A percentile compares a stretch with the other conserved stretches of the same genome.
phyloP scores from a whole-genome alignment of 1,140 invertebrate genomes.

The Aradophagus sp. region DNA sequence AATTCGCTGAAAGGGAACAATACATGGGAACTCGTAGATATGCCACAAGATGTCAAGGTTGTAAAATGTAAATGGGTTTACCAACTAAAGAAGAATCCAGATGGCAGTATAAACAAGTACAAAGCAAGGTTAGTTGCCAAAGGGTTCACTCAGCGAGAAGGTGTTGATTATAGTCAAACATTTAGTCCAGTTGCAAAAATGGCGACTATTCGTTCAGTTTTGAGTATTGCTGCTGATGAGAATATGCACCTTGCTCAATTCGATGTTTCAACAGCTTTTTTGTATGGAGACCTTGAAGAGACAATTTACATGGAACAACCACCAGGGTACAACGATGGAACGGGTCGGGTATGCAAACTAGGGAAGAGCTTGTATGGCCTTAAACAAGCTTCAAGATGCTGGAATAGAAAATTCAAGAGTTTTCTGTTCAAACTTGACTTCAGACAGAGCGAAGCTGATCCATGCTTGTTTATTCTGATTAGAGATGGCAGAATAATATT shows the following conservation, averaged over 20 bases:
- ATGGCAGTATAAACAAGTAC: conserved; percentile 9
- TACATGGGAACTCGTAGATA: conserved; percentile 59
- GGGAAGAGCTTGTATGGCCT: conserved; percentile 70
- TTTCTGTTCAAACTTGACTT: conserved; percentile 61
- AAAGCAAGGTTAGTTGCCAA: conserved; percentile 23
- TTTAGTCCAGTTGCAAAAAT: conserved; percentile 29
- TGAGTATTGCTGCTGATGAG: conserved; percentile 14
- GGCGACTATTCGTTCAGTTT: conserved; percentile 12
- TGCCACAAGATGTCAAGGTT: conserved; percentile 51
- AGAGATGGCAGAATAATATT: conserved; percentile 45
- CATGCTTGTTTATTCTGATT: conserved; percentile 60
- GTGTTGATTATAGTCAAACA: conserved; percentile 27
- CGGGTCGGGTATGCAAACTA: conserved; percentile 57
- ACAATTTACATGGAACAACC: conserved; percentile 60
- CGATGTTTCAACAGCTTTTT: conserved; percentile 21
- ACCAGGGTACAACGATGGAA: conserved; percentile 60
- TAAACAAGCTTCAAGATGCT: conserved; percentile 69
- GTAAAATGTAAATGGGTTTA: conserved; percentile 63
- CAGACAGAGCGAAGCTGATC: conserved; percentile 60
- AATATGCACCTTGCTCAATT: conserved; percentile 14
- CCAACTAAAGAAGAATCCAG: conserved; percentile 14
- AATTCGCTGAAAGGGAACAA: conserved; percentile 58
- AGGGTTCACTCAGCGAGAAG: conserved; percentile 23
- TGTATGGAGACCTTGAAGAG: conserved; percentile 23
- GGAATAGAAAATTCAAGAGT: conserved; percentile 63